Evolutionary conservation across 2,113 vertebrate genomes (phyloP), one percentile per base, ranked within the genome.

Genomic region (Anser brachyrhynchus): DNA sequence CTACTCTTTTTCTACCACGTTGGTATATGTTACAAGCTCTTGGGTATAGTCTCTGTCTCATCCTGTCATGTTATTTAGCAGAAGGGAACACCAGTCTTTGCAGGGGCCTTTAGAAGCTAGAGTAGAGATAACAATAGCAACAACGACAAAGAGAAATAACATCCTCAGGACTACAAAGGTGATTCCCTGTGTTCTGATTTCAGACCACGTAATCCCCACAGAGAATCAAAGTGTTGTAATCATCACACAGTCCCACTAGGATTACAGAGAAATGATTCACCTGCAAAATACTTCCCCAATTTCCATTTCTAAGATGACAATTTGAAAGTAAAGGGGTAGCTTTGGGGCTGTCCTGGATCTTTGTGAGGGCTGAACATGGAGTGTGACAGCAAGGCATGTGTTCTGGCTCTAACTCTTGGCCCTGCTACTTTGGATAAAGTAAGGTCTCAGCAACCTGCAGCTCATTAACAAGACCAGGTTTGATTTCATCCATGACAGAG

Each of bases 221-320:
- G 52, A 92, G 39, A 46, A 87, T 49, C 55, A 20, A 19, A 46
- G 64, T 26, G 31, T 12, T 78, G 65, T 61, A 17, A 26, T 66
- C 81, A 51, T 51, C 59, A 8, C 25, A 28, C 51, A 35, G 69
- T 84, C 80, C 70, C 79, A 67, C 29, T 52, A 62, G 89, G 39
- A 87, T 46, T 85, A 70, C 35, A 79, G 66, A 43, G 13, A 54
- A 72, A 59, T 26, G 11, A 79, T 72, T 87, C 70, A 49, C 31
- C 37, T n/a, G 58, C 66, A 71, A 80, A 71, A 71, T 23, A 21
- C 73, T 77, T 84, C 46, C 43, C 39, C 66, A 69, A 20, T 37
- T 43, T 4, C 1, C 4, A 9, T 62, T 54, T 21, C 23, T 76
- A 76, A 65, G 9, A 73, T 29, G 49, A 75, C 0, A 1, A 5